These are phyloP conservation scores for Fistularia tabacaria DNA, from an alignment of 2,797 vertebrate genomes.

Conservation along the genomic window DNA sequence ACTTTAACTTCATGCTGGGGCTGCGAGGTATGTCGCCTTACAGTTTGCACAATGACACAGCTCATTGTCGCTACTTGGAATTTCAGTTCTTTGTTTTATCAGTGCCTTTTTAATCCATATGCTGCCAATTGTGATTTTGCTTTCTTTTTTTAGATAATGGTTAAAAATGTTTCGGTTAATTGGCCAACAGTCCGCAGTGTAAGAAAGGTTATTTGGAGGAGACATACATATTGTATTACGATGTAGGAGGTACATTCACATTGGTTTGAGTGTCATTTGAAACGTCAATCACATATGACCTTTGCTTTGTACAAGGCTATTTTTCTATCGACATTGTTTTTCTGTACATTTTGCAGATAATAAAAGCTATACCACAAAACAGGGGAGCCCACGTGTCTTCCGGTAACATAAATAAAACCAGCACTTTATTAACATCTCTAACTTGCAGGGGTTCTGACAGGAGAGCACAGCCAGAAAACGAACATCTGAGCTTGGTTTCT, in stretches of 20 bases:
- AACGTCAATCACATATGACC: constrained; percentile 25
- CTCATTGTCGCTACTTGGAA: constrained; percentile 8
- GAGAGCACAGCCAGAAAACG: no score
- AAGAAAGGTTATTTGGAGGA: no score
- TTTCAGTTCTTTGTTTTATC: constrained; percentile 18
- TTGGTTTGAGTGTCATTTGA: not conserved
- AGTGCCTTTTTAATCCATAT: constrained; percentile 51
- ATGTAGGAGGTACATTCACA: not conserved
- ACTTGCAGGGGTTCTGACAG: no score
- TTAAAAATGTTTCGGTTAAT: not conserved
- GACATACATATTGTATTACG: no score
- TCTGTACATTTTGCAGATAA: constrained; percentile 37
- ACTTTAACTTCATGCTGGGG: constrained; percentile 10
- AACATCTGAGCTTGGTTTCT: no score
- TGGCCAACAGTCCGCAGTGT: no score
- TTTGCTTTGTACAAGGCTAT: constrained; percentile 49
- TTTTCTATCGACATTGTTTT: constrained; percentile 49
- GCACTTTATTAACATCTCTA: constrained; percentile 11
- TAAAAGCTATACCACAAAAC: constrained; percentile 16
- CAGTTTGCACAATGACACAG: not conserved
- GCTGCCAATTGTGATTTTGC: not conserved
- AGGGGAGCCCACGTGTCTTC: constrained; percentile 2
- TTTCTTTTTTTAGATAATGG: not conserved
- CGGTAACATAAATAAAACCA: not conserved
- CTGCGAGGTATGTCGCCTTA: constrained; percentile 20